These are phyloP conservation scores for Lacanobia wlatinum DNA, from an alignment of 2,888 invertebrate genomes.

Conservation along the genomic window DNA sequence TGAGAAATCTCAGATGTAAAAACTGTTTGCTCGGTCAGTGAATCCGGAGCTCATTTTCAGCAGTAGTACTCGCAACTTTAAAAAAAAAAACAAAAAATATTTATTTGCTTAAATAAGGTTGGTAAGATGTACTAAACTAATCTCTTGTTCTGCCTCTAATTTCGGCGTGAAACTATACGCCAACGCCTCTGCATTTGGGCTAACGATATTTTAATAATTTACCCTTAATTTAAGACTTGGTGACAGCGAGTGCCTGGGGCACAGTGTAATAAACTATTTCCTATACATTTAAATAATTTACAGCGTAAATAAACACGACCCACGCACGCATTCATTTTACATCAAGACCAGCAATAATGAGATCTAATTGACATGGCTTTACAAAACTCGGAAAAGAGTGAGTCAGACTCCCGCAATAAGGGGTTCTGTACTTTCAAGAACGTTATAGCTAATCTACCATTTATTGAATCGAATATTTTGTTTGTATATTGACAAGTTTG, in stretches of 20 bases:
- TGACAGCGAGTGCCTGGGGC: conserved; percentile 43
- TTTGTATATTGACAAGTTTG: no score
- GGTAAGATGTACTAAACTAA: no score
- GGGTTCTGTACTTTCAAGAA: neutral
- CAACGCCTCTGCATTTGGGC: neutral
- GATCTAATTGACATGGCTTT: conserved; percentile 54
- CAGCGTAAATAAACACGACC: conserved; percentile 59
- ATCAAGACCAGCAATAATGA: conserved; percentile 47
- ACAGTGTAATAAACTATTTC: conserved; percentile 35
- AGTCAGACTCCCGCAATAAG: accelerated
- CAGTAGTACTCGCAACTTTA: no score
- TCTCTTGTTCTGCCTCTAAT: no score
- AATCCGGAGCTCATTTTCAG: no score
- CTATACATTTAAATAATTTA: conserved; percentile 51
- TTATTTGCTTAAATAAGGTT: no score
- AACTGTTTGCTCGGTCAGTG: no score
- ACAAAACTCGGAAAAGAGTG: conserved; percentile 5
- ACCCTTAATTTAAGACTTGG: conserved; percentile 25
- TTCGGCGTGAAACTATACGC: neutral
- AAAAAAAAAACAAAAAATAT: no score
- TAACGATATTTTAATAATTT: conserved; percentile 6
- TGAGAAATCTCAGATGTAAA: no score
- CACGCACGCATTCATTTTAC: conserved; percentile 61
- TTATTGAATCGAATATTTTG: no score
- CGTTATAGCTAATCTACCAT: no score